Conservation (phyloP, 2,113 vertebrate species). For the Sterna hirundo region DNA sequence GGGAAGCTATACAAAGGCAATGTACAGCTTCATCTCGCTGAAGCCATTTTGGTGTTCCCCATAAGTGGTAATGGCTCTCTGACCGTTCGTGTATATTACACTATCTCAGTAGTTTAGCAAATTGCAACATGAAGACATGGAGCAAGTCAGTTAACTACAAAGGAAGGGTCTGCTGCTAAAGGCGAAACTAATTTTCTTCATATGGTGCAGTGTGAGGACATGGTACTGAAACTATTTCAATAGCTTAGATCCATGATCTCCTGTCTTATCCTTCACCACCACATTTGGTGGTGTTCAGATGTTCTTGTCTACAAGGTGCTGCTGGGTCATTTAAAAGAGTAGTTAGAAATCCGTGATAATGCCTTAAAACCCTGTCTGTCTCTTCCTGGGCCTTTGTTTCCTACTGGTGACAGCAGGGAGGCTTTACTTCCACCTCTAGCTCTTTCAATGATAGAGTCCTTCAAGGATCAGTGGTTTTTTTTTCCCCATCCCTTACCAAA, state of each 20-base stretch:
- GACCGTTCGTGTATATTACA: background rate
- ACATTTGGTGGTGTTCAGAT: background rate
- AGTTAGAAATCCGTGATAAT: background rate
- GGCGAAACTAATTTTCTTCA: background rate
- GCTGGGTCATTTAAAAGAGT: background rate
- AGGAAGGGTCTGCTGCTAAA: background rate
- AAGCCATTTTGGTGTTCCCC: background rate
- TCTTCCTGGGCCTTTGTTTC: background rate
- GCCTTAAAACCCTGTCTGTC: background rate
- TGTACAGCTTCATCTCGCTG: background rate
- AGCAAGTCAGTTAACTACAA: background rate
- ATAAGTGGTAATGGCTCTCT: accelerated
- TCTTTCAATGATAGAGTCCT: background rate
- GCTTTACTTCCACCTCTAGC: background rate
- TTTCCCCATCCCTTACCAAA: background rate
- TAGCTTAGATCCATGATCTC: background rate
- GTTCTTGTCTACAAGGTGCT: background rate
- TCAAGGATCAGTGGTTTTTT: background rate
- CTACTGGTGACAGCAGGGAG: background rate
- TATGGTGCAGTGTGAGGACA: background rate
- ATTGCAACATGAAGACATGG: background rate
- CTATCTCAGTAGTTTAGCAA: background rate
- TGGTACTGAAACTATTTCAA: background rate
- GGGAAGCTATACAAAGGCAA: background rate
- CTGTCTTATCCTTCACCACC: background rate